Percentiles rank a stretch among this genome's conserved stretches.
Conservation (phyloP, 2,113 vertebrate species). For the Recurvirostra avosetta region DNA sequence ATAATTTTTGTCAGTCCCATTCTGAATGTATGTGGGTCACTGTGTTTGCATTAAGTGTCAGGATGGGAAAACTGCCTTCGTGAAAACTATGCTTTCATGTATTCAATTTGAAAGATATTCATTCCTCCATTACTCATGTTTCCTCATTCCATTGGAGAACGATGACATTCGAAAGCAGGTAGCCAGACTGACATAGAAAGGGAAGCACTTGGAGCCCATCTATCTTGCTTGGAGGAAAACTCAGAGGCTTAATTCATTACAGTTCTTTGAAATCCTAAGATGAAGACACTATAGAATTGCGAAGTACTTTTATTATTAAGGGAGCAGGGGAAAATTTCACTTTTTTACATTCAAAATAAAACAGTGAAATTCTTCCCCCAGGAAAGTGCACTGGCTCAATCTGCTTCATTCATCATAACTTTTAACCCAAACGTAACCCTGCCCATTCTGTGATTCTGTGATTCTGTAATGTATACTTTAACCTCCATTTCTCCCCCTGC, state of each 20-base stretch:
- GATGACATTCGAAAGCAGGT: background rate
- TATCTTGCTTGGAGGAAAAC: conserved; percentile 21
- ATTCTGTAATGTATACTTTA: background rate
- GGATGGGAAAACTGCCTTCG: background rate
- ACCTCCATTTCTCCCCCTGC: background rate
- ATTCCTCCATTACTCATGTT: conserved; percentile 9
- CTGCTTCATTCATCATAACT: background rate
- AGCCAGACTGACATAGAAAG: conserved; percentile 7
- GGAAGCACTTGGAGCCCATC: background rate
- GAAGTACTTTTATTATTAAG: background rate
- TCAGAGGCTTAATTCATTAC: conserved; percentile 1
- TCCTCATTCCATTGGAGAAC: background rate
- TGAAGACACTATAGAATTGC: background rate
- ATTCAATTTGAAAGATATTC: conserved; percentile 32
- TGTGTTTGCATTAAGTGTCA: conserved; percentile 30
- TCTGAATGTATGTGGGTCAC: conserved; percentile 60
- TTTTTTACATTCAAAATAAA: background rate
- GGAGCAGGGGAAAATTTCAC: background rate
- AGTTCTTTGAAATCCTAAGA: conserved; percentile 24
- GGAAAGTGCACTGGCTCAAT: background rate
- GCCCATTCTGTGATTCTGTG: no score
- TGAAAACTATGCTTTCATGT: conserved; percentile 45
- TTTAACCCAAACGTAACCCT: background rate
- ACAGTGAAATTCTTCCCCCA: background rate
- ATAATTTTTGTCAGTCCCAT: conserved; percentile 11